A percentile compares a stretch with the other conserved stretches of the same genome.
Conservation (phyloP, 1,140 invertebrate genomes). For the Cydia splendana region DNA sequence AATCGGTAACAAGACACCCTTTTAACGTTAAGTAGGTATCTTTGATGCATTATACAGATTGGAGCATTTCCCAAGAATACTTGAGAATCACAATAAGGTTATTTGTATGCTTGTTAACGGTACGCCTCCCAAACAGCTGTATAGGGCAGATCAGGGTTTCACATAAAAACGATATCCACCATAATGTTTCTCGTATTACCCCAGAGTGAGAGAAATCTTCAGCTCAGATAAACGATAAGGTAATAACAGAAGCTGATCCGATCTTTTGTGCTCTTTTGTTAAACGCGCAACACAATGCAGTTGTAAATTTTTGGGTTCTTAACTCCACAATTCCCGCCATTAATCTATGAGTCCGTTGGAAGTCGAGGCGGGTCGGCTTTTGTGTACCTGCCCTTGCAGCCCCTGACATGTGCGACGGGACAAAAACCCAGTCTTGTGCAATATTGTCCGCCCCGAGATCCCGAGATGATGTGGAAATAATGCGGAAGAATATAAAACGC, state of each 20-base stretch:
- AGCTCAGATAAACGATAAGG: constrained; percentile 69
- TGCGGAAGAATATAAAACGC: constrained; percentile 60
- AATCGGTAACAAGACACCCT: constrained; percentile 29
- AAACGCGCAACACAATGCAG: constrained; percentile 63
- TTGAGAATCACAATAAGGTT: constrained; percentile 53
- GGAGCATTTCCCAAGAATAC: constrained; percentile 39
- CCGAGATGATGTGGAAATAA: constrained; percentile 71
- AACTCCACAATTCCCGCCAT: constrained; percentile 75
- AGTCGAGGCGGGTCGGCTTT: constrained; percentile 67
- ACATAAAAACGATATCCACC: constrained; percentile 49
- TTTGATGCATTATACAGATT: constrained; percentile 26
- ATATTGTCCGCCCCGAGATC: constrained; percentile 66
- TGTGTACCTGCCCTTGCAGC: constrained; percentile 73
- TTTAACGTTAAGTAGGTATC: constrained; percentile 28
- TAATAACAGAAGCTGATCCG: constrained; percentile 75
- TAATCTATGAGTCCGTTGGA: constrained; percentile 73
- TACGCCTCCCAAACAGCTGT: constrained; percentile 71
- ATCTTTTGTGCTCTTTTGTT: constrained; percentile 74
- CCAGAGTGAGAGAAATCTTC: constrained; percentile 67
- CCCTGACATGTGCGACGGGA: constrained; percentile 72
- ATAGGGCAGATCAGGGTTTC: constrained; percentile 44
- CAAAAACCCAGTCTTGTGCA: constrained; percentile 74
- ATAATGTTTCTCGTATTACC: constrained; percentile 69
- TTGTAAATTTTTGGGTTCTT: constrained; percentile 79
- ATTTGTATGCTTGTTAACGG: constrained; percentile 66